These are phyloP conservation scores for Silurus glanis DNA, from an alignment of 2,113 vertebrate species.

Conservation along the genomic window DNA sequence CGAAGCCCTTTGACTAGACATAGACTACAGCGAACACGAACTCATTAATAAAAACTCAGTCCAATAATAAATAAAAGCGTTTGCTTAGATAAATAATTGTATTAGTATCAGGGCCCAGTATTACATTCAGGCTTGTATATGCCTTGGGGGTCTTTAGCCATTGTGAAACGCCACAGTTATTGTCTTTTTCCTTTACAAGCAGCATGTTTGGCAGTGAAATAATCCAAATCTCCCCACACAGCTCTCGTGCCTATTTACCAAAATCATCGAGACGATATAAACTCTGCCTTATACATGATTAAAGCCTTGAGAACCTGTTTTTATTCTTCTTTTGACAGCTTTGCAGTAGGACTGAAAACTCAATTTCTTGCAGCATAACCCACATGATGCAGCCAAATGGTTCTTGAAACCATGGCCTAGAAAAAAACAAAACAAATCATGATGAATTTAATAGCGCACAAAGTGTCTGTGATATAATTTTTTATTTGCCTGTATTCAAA, in stretches of 20 bases:
- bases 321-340: background rate
- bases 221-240: background rate
- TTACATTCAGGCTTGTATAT: background rate
- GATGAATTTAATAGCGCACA: conserved; percentile 20
- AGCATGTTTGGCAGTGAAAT: background rate
- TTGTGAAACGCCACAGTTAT: background rate
- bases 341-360: background rate
- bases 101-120: background rate
- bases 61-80: background rate
- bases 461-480: conserved; percentile 38
- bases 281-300: conserved; percentile 4
- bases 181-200: background rate
- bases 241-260: background rate
- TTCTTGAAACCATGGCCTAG: background rate
- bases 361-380: background rate
- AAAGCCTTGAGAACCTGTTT: background rate
- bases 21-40: too few species aligned
- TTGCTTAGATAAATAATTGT: background rate
- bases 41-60: background rate
- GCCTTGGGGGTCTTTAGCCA: background rate
- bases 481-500: conserved; percentile 43
- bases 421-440: conserved; percentile 4
- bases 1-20: background rate
- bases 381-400: conserved; percentile 6
- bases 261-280: conserved; percentile 1